These are phyloP conservation scores for Gambelia wislizenii DNA, from an alignment of 2,797 vertebrate genomes.

Conservation along the genomic window DNA sequence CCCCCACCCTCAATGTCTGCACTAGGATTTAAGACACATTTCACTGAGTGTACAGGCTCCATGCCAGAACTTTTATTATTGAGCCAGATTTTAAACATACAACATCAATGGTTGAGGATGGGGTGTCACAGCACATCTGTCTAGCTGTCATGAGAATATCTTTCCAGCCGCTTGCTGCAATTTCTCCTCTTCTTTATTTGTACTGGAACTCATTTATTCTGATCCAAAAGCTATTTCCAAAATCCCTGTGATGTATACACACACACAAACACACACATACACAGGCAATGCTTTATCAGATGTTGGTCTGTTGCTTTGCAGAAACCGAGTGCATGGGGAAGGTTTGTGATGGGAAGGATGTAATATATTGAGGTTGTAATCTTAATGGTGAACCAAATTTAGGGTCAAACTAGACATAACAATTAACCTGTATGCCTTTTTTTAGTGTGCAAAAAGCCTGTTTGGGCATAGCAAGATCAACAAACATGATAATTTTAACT, in stretches of 20 bases:
- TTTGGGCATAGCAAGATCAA: background rate
- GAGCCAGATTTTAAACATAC: conserved; percentile 52
- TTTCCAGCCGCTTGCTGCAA: conserved; percentile 49
- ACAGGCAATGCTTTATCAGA: conserved; percentile 36
- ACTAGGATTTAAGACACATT: conserved; percentile 53
- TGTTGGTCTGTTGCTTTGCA: conserved; percentile 39
- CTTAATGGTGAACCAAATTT: conserved; percentile 42
- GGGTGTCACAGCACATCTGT: conserved; percentile 38
- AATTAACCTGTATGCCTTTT: background rate
- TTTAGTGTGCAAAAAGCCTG: background rate
- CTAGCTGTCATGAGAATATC: conserved; percentile 54
- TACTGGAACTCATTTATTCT: conserved; percentile 60
- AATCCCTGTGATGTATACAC: conserved; percentile 44
- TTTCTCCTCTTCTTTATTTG: conserved; percentile 63
- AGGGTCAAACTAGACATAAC: too few relatives aligned
- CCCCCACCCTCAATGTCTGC: conserved; percentile 15
- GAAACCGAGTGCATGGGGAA: conserved; percentile 43
- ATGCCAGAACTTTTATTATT: conserved; percentile 57
- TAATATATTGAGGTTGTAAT: conserved; percentile 31
- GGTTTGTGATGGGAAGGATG: conserved; percentile 14
- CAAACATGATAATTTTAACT: background rate
- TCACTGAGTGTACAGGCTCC: conserved; percentile 41
- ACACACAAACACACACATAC: conserved; percentile 32
- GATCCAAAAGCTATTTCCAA: conserved; percentile 63
- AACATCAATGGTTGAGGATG: conserved; percentile 26